phyloP scores from a whole-genome alignment of 2,797 vertebrate genomes.

The Selene dorsalis region DNA sequence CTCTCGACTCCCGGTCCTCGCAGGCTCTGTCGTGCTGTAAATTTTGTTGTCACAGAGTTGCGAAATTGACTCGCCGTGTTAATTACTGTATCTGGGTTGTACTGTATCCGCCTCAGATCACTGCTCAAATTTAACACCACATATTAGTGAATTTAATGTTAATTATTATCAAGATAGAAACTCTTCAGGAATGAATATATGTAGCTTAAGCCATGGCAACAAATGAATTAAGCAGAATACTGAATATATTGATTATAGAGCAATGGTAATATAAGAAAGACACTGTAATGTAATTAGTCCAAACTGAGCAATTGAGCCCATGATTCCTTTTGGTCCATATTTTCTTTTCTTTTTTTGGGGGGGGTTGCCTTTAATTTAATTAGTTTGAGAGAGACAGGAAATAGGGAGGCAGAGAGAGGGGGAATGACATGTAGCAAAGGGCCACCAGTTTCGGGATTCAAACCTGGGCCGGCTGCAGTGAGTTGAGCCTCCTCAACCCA shows the following conservation, averaged over 20 bases:
- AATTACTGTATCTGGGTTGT: constrained; percentile 23
- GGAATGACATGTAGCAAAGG: no score
- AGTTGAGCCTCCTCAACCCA: no score
- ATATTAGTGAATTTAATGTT: neutral
- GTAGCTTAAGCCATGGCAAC: constrained; percentile 3
- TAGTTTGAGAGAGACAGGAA: no score
- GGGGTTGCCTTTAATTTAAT: no score
- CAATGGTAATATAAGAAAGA: constrained; percentile 3
- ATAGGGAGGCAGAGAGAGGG: no score
- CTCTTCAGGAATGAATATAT: constrained; percentile 14
- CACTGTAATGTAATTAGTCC: neutral
- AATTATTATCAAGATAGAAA: constrained; percentile 19
- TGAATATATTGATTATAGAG: neutral
- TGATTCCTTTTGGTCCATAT: neutral
- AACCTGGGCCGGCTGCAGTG: no score
- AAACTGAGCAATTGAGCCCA: neutral
- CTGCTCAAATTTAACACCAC: constrained; percentile 2
- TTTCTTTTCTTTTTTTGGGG: no score
- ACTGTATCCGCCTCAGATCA: constrained; percentile 13
- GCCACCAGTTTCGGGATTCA: no score
- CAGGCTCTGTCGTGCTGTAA: neutral
- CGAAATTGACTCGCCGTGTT: constrained; percentile 23
- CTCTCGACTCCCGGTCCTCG: constrained; percentile 32
- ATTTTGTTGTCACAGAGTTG: constrained; percentile 13
- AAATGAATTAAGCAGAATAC: constrained; percentile 28